Evolutionary conservation across 2,113 vertebrate species (phyloP).

Genomic region (Isurus oxyrinchus): DNA sequence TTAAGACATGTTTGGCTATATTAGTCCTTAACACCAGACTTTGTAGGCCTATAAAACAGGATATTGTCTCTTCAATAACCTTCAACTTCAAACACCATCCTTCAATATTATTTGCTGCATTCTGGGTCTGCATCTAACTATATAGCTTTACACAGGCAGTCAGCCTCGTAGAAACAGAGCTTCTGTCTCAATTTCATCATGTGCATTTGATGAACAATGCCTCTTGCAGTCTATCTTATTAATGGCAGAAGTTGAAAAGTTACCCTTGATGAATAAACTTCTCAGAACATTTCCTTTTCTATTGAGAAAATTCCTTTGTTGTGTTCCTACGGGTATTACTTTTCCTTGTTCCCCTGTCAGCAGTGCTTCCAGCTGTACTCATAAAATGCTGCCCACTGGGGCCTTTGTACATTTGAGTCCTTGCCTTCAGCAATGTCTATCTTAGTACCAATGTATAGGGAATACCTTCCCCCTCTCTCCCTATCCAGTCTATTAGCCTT

Average conservation of each 20-base stretch:
- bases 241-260: slow-evolving; percentile 23
- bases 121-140: neutral
- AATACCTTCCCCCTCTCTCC: neutral
- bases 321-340: slow-evolving; percentile 14
- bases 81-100: neutral
- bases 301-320: neutral
- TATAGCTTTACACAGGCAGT: neutral
- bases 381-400: neutral
- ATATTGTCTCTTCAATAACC: neutral
- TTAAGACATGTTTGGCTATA: neutral
- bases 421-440: slow-evolving; percentile 30
- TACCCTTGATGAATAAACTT: neutral
- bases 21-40: neutral
- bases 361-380: slow-evolving; percentile 27
- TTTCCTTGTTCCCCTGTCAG: neutral
- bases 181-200: neutral
- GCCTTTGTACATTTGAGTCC: neutral
- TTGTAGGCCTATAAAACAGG: neutral
- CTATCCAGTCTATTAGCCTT: slow-evolving; percentile 7
- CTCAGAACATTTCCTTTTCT: slow-evolving; percentile 20
- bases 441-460: neutral
- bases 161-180: neutral
- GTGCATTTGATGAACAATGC: neutral
- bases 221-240: neutral
- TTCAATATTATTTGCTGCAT: neutral